These are phyloP conservation scores for Mycetomoellerius zeteki DNA, from an alignment of 1,140 invertebrate species.

Conservation along the genomic window DNA sequence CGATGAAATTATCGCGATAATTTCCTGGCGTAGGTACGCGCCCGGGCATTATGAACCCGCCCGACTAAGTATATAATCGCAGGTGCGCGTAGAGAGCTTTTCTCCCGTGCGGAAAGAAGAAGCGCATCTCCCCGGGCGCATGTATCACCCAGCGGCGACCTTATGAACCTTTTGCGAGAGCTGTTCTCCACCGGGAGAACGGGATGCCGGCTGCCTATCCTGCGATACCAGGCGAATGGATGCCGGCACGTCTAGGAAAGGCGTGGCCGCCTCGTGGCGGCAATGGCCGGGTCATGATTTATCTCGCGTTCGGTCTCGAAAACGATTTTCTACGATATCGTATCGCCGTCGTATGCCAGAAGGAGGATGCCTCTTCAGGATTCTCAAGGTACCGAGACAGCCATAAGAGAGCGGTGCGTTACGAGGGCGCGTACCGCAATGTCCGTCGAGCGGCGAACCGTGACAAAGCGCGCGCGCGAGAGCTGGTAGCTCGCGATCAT, in stretches of 20 bases:
- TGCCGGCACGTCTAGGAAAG: constrained; percentile 78
- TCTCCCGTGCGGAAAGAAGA: constrained; percentile 46
- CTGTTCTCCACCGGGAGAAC: constrained; percentile 54
- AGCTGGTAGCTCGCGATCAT: constrained; percentile 41
- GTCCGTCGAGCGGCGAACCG: constrained; percentile 15
- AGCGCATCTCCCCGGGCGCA: constrained; percentile 44
- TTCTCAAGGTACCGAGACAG: constrained; percentile 8
- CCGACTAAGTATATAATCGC: constrained; percentile 60
- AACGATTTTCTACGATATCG: constrained; percentile 72
- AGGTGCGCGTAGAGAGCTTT: constrained; percentile 41
- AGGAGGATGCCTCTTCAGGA: constrained; percentile 15
- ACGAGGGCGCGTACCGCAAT: constrained; percentile 23
- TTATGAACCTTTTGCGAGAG: constrained; percentile 63
- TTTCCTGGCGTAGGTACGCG: constrained; percentile 43
- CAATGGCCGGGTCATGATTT: constrained; percentile 70
- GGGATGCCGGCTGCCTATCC: constrained; percentile 55
- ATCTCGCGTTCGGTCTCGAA: constrained; percentile 72
- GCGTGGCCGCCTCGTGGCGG: constrained; percentile 71
- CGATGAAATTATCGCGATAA: constrained; percentile 63
- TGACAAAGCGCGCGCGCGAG: constrained; percentile 7
- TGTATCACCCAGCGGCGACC: constrained; percentile 66
- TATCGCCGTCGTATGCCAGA: constrained; percentile 57
- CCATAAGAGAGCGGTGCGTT: neutral
- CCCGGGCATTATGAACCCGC: constrained; percentile 44
- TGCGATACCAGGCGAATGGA: constrained; percentile 58